A percentile compares a stretch with the other conserved stretches of the same genome.
These are phyloP conservation scores for Halocaridina rubra DNA, from an alignment of 2,888 invertebrate species.

Conservation along the genomic window DNA sequence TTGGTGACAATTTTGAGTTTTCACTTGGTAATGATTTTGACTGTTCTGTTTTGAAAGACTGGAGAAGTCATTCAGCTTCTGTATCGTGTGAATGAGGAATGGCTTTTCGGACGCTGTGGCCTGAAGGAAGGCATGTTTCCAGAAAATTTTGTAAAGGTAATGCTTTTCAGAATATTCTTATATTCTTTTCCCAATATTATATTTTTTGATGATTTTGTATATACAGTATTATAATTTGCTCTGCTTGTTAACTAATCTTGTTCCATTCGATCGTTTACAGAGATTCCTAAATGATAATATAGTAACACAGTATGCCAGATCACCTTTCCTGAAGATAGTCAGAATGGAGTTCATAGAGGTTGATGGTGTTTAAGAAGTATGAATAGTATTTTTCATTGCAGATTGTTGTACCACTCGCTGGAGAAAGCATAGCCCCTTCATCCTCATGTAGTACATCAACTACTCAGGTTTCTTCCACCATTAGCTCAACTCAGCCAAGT, in stretches of 20 bases:
- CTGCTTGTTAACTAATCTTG: too few species aligned
- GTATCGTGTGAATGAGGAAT: slow-evolving; percentile 80
- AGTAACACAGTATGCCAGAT: neutral
- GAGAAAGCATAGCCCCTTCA: slow-evolving; percentile 55
- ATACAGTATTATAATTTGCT: too few species aligned
- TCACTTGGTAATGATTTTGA: too few species aligned
- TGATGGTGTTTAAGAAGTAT: neutral
- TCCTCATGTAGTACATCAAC: slow-evolving; percentile 43
- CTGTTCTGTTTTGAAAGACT: too few species aligned
- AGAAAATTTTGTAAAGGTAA: slow-evolving; percentile 73
- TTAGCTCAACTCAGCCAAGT: neutral
- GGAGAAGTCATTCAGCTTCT: slow-evolving; percentile 80
- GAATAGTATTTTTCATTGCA: slow-evolving; percentile 70
- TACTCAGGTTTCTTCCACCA: slow-evolving; percentile 65
- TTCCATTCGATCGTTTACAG: neutral
- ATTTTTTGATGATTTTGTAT: too few species aligned
- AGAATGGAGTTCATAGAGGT: neutral
- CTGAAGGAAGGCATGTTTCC: slow-evolving; percentile 86
- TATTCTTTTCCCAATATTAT: neutral
- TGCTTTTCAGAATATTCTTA: too few species aligned
- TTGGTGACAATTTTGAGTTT: neutral
- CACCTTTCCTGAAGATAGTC: neutral
- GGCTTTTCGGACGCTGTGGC: slow-evolving; percentile 81
- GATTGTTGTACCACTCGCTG: slow-evolving; percentile 77
- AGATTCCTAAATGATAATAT: neutral